Base-by-base conservation (phyloP, 1,140 invertebrate genomes). In the Orussus abietinus region DNA sequence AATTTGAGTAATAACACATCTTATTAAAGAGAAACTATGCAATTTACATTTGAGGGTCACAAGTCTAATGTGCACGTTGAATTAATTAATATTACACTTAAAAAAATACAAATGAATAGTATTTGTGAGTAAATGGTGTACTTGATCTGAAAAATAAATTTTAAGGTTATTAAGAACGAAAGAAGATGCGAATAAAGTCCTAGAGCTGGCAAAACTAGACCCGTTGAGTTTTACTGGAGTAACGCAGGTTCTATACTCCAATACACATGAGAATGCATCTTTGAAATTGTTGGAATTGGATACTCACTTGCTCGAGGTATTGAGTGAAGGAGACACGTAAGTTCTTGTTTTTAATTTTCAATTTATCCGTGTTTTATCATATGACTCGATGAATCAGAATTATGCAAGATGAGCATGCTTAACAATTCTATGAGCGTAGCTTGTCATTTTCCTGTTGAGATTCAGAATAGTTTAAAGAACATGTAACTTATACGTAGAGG, bases 221-320 rank as follows among this genome's bases (percentile, higher is more conserved):
- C 77, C 81, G 57, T 72, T 75, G 1, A 80, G 85, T 55, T 52
- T 88, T 18, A 75, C 75, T 7, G 75, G 82, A 42, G 52, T 80
- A 4, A 78, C 83, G 0, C 85, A 86, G 69, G 66, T 78, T 2
- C 54, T 89, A 4, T 80, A 80, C 62, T 82, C 82, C 55, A 66
- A 66, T 18, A 54, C 64, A 13, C 45, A 75, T 14, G 57, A 73
- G 11, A 65, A 71, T 36, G 67, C 78, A 35, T 75, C 79, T 51
- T 74, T 81, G 39, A 79, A 75, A 43, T 64, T 89, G 1, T 62
- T 90, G 47, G 79, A 87, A 55, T 60, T 89, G 11, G 82, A 88
- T 61, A 66, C 78, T 26, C 69, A 80, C 40, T 66, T 89, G 35
- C 48, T 83, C 3, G 67, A 78, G 39, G 65, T 77, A 56, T 71